A percentile compares a stretch with the other conserved stretches of the same genome.
phyloP scores from a whole-genome alignment of 2,113 vertebrate genomes.

The Muntiacus muntjak region DNA sequence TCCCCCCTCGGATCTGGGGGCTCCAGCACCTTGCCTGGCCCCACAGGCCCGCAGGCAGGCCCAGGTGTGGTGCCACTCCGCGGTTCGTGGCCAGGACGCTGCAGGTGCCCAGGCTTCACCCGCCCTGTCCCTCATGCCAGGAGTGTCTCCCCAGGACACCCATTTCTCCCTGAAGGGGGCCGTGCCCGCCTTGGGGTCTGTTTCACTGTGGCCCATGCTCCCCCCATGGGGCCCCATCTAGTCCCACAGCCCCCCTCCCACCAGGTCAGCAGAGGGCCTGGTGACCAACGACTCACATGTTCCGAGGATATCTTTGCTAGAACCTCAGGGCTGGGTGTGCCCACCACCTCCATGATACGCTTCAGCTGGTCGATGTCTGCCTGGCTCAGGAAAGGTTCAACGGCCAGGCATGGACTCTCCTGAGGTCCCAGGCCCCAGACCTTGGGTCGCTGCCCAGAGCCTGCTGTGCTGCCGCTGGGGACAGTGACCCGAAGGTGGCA shows the following conservation, averaged over 20 bases:
- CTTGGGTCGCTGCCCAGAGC: background rate
- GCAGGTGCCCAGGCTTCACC: accelerated
- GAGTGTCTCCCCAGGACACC: background rate
- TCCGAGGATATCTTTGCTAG: constrained; percentile 97
- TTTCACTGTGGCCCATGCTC: background rate
- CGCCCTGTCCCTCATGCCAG: background rate
- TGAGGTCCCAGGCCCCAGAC: background rate
- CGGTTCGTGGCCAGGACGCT: background rate
- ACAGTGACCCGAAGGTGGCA: background rate
- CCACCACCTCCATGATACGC: constrained; percentile 98
- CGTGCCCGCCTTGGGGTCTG: background rate
- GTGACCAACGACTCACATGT: constrained; percentile 84
- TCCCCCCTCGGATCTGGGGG: background rate
- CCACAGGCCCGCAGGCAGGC: background rate
- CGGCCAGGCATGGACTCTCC: background rate
- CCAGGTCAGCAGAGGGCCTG: background rate
- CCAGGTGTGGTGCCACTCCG: too few relatives aligned
- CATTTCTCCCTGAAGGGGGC: background rate
- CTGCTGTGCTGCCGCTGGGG: background rate
- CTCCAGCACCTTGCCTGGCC: background rate
- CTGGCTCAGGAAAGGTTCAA: constrained; percentile 78
- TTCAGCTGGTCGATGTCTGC: constrained; percentile 97
- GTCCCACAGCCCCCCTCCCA: background rate
- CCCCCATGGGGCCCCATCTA: accelerated
- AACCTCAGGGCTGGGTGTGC: constrained; percentile 94